These are phyloP conservation scores for Marcusenius ussheri DNA, from an alignment of 2,113 vertebrate species.

Conservation along the genomic window DNA sequence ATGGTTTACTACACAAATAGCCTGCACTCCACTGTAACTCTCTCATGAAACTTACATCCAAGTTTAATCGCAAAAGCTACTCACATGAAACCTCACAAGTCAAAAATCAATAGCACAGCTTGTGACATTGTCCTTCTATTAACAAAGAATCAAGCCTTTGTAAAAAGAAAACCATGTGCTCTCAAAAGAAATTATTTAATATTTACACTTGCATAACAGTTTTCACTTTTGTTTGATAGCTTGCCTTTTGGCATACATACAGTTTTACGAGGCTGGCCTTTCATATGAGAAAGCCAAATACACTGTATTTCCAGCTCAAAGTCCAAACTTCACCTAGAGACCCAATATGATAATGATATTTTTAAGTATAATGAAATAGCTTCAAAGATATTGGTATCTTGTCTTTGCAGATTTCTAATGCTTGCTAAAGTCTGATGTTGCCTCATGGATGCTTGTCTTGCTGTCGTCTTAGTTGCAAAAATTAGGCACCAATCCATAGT, in stretches of 20 bases:
- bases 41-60: neutral
- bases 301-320: neutral
- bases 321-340: neutral
- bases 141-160: neutral
- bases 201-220: neutral
- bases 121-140: neutral
- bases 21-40: neutral
- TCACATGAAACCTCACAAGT: neutral
- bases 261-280: neutral
- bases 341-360: neutral
- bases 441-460: slow-evolving; percentile 42
- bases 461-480: slow-evolving; percentile 47
- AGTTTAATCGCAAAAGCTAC: neutral
- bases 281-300: neutral
- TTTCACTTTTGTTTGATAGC: neutral
- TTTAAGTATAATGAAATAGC: neutral
- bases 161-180: neutral
- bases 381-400: neutral
- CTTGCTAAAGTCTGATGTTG: slow-evolving; percentile 54
- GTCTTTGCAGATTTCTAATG: neutral
- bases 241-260: neutral
- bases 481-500: slow-evolving; percentile 47
- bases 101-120: neutral
- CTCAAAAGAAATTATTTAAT: neutral
- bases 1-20: neutral